These are phyloP conservation scores for Troilus luridus DNA, from an alignment of 2,888 invertebrate genomes.

Conservation along the genomic window DNA sequence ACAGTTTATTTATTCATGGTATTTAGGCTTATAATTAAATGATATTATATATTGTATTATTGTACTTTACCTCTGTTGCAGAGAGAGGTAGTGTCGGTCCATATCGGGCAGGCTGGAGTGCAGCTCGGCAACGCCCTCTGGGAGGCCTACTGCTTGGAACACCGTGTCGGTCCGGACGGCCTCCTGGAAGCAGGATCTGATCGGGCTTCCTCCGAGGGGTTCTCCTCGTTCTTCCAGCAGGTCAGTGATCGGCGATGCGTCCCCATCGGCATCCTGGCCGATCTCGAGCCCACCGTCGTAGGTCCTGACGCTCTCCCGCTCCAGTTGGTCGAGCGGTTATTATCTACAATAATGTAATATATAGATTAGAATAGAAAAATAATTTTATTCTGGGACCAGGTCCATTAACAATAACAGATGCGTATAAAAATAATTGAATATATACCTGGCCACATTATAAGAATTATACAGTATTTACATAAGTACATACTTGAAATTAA, in stretches of 20 bases:
- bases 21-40: not conserved
- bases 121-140: constrained; percentile 60
- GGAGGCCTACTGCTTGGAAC: constrained; percentile 57
- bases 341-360: not conserved
- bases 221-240: constrained; percentile 70
- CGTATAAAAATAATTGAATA: no score
- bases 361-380: no score
- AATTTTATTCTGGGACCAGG: no score
- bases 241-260: constrained; percentile 69
- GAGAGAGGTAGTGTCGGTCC: constrained; percentile 60
- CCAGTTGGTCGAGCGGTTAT: constrained; percentile 31
- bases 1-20: not conserved
- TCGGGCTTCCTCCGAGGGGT: constrained; percentile 68
- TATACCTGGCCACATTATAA: no score
- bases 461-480: no score
- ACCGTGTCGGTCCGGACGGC: not conserved
- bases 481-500: no score
- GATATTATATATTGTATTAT: not conserved
- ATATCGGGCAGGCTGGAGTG: constrained; percentile 61
- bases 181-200: not conserved
- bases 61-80: not conserved
- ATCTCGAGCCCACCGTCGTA: constrained; percentile 65
- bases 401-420: no score
- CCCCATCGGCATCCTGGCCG: constrained; percentile 64
- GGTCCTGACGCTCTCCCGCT: constrained; percentile 56